phyloP scores from a whole-genome alignment of 2,888 invertebrate genomes.

The Dynastes tityus region DNA sequence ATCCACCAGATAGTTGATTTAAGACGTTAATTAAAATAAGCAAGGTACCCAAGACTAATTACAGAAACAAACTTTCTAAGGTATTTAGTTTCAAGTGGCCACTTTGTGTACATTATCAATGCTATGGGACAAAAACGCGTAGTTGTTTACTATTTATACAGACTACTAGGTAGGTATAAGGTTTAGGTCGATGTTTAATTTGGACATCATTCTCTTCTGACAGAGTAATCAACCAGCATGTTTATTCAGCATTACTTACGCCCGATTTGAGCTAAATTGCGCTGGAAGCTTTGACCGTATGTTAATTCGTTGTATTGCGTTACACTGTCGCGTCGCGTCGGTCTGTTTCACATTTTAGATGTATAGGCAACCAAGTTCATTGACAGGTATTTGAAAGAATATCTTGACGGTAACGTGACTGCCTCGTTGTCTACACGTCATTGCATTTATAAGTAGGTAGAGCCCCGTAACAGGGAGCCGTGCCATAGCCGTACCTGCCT shows the following conservation, averaged over 20 bases:
- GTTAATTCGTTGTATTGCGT: slow-evolving; percentile 28
- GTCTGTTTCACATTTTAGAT: background rate
- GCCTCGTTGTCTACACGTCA: no score
- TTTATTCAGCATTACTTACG: slow-evolving; percentile 32
- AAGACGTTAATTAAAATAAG: no score
- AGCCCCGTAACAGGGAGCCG: no score
- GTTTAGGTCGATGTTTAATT: slow-evolving; percentile 32
- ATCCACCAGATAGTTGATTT: no score
- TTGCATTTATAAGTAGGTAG: no score
- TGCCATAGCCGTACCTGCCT: no score
- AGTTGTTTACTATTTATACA: background rate
- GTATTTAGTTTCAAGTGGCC: no score
- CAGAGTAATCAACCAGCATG: slow-evolving; percentile 19
- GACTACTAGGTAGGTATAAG: background rate
- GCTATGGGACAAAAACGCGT: no score
- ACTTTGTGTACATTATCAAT: no score
- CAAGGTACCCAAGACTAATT: no score
- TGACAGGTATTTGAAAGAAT: background rate
- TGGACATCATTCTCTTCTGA: slow-evolving; percentile 19
- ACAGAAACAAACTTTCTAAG: no score
- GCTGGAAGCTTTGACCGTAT: slow-evolving; percentile 38
- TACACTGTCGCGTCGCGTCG: background rate
- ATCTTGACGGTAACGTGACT: no score
- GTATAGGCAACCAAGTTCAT: slow-evolving; percentile 14
- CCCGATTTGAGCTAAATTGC: slow-evolving; percentile 43